Evolutionary conservation across 2,797 vertebrate species (phyloP), one percentile per base, ranked within the genome.

Genomic region (Varecia variegata): DNA sequence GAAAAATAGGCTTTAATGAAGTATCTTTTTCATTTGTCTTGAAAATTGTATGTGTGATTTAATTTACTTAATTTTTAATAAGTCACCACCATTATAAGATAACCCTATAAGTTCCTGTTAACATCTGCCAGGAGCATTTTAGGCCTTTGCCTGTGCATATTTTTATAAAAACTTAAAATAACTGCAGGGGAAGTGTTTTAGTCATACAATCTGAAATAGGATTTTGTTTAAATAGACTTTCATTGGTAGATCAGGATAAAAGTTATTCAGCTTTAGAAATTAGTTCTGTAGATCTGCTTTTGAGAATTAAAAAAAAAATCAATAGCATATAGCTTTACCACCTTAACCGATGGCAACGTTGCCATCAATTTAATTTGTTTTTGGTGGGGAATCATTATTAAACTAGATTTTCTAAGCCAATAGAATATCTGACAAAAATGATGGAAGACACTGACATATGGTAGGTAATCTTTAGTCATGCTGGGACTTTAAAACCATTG

Each of bases 141-240:
- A 90, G 27, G 18, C 8, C 20, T 84, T 68, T 92, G 7, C 67
- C 38, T 71, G 10, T 71, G 10, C 25, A 23, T 65, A 88, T 90
- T 96, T 82, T 79, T 18, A 79, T 79, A 60, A 73, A 90, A 79
- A 38, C 4, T 60, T 76, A 82, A 93, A 83, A 93, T 83, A 95
- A 65, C 45, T 60, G 13, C 7, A 65, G 2, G 84, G 25, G 65
- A 84, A n/a, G 38, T 77, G 1, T 35, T 93, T 74, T 40, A 62
- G 9, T 81, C 30, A 27, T 73, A 60, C 9, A 58, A 38, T 9
- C 14, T 80, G 2, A 14, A 86, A 25, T 86, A 17, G 2, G 20
- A 54, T 50, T 88, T 93, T 77, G 4, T 91, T 73, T 86, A 27
- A 68, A 9, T 82, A 3, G 2, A 47, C 18, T 86, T 89, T 77